Base-by-base conservation (phyloP, 2,113 vertebrate genomes). In the Copsychus sechellarum region DNA sequence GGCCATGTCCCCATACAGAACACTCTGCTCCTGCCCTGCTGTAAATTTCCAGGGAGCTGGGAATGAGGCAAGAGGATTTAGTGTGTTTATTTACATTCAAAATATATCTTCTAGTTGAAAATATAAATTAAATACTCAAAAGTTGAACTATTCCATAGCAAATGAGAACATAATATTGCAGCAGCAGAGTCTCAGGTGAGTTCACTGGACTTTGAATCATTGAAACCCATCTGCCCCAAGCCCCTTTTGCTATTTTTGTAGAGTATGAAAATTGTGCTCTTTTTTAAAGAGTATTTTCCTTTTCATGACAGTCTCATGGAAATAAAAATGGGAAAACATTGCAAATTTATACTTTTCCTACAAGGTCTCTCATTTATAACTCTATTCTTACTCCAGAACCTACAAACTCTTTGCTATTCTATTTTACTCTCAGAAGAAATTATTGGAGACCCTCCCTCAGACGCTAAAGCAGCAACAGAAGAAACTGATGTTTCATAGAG, bases 191-290 rank as follows among this genome's bases (percentile, higher is more conserved):
- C 34, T 80, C n/a, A 51, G 17, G 8, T 72, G 28, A 65, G 13
- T 56, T 86, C 29, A 69, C 29, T 82, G 76, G 34, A 60, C 40
- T 62, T 66, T 29, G 51, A 62, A 31, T 84, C n/a, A 65, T 3
- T 64, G 33, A 79, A 76, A 76, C 13, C 1, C 29, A 57, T 22
- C 23, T 77, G 22, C 15, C 8, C 14, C 0, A 0, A 85, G 34
- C 2, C 2, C 1, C 22, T 83, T 65, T 33, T 61, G 22, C 11
- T 70, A 9, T 23, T 36, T 80, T 85, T 69, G 26, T 7, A 43
- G 31, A 36, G 8, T 45, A 62, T 54, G 19, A 26, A 87, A 81
- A 26, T 66, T 40, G n/a, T 66, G 17, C 19, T 60, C 5, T 12
- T 54, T 86, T 70, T 77, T 43, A 10, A 17, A 19, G 5, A 19